phyloP scores from a whole-genome alignment of 2,888 invertebrate species.

The Apamea crenata region DNA sequence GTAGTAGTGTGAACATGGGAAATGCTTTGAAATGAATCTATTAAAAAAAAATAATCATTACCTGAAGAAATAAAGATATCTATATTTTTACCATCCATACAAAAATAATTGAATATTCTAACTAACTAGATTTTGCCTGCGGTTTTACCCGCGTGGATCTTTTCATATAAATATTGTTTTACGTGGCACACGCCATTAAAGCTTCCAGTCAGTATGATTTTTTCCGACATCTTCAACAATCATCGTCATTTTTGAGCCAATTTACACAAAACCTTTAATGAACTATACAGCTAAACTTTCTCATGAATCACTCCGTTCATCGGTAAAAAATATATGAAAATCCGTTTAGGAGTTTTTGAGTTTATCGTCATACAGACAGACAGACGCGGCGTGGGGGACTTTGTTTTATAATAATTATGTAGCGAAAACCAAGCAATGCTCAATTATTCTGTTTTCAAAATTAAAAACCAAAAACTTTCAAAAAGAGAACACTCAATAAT shows the following conservation, averaged over 20 bases:
- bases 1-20: neutral
- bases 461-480: constrained; percentile 53
- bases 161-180: neutral
- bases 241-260: neutral
- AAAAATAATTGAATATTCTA: neutral
- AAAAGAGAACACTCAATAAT: constrained; percentile 72
- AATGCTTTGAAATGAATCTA: neutral
- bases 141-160: too few relatives aligned
- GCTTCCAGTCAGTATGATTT: too few relatives aligned
- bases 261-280: neutral
- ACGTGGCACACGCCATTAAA: too few relatives aligned
- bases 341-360: too few relatives aligned
- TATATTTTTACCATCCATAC: neutral
- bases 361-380: too few relatives aligned
- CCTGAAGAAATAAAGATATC: neutral
- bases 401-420: too few relatives aligned
- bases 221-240: neutral
- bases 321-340: neutral
- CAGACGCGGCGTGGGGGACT: too few relatives aligned
- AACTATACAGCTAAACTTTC: neutral
- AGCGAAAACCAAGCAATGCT: neutral
- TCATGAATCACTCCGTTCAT: neutral
- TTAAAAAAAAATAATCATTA: neutral
- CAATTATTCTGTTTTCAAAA: constrained; percentile 23
- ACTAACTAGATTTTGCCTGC: neutral